Evolutionary conservation across 2,113 vertebrate species (phyloP).

Genomic region (Synchiropus splendidus): DNA sequence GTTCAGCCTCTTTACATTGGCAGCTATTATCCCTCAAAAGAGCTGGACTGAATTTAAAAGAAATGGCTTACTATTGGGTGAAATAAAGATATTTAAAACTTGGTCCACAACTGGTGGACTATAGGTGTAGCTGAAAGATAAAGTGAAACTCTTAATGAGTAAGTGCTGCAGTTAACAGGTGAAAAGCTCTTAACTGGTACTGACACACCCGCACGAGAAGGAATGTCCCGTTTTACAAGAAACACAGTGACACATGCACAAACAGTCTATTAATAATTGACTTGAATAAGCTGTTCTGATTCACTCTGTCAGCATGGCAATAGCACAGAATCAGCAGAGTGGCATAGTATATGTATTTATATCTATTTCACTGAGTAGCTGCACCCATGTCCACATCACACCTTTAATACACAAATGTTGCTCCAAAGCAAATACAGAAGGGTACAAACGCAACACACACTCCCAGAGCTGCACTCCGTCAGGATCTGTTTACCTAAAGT

Average conservation of each 20-base stretch:
- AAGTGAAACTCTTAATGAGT: no score
- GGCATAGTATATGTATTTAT: no score
- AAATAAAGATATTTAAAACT: no score
- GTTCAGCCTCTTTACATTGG: no score
- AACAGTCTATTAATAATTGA: slow-evolving; percentile 37
- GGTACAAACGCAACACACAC: slow-evolving; percentile 1
- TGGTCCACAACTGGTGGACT: no score
- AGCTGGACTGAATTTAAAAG: no score
- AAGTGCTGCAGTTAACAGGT: slow-evolving; percentile 28
- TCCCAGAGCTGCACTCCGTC: slow-evolving; percentile 10
- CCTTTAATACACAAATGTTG: slow-evolving; percentile 33
- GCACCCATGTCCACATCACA: slow-evolving; percentile 16
- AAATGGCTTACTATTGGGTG: no score
- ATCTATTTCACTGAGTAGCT: no score
- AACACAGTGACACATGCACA: slow-evolving; percentile 17
- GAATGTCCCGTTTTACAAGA: slow-evolving; percentile 42
- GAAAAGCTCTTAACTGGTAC: slow-evolving; percentile 34
- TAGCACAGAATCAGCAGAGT: no score
- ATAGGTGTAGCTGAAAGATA: no score
- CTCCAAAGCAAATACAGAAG: background rate
- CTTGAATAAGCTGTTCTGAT: slow-evolving; percentile 5
- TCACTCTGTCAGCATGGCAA: slow-evolving; percentile 12
- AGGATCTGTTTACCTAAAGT: slow-evolving; percentile 24
- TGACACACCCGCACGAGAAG: slow-evolving; percentile 45
- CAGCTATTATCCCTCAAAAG: no score